phyloP scores from a whole-genome alignment of 2,113 vertebrate species.

The human (Homo sapiens) region DNA sequence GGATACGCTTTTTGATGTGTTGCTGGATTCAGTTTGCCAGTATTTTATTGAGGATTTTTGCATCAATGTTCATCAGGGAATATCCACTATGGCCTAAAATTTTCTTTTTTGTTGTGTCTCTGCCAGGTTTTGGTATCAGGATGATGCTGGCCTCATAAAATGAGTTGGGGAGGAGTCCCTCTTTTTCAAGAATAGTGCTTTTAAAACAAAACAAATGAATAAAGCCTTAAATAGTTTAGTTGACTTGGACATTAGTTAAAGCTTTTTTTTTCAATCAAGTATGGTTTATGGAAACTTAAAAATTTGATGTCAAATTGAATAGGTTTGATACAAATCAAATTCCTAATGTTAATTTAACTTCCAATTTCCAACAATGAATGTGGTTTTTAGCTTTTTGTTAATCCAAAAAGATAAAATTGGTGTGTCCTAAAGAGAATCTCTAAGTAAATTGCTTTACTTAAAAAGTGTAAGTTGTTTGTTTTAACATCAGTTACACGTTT shows the following conservation, averaged over 20 bases:
- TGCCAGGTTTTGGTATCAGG: not conserved
- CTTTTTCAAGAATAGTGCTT: not conserved
- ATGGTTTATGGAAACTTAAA: slow-evolving; percentile 22
- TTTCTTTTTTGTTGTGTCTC: too few species aligned
- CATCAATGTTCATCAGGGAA: too few species aligned
- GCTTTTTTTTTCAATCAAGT: not conserved
- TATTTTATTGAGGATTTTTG: too few species aligned
- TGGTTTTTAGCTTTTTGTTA: slow-evolving; percentile 41
- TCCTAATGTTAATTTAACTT: slow-evolving; percentile 55
- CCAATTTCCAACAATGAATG: not conserved
- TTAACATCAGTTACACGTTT: slow-evolving; percentile 46
- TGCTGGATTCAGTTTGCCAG: too few species aligned
- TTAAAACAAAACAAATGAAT: not conserved
- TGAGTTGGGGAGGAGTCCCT: too few species aligned
- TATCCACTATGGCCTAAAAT: too few species aligned
- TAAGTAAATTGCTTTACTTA: slow-evolving; percentile 37
- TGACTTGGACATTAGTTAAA: slow-evolving; percentile 13
- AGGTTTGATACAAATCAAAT: slow-evolving; percentile 34
- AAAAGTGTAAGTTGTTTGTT: not conserved
- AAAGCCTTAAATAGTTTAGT: slow-evolving; percentile 12
- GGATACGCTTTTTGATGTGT: too few species aligned
- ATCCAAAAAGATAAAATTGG: not conserved
- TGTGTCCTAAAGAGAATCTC: not conserved
- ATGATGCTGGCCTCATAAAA: not conserved
- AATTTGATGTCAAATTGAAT: slow-evolving; percentile 24